Base-by-base conservation (phyloP, 2,888 invertebrate genomes). In the Cheilosia pagana region DNA sequence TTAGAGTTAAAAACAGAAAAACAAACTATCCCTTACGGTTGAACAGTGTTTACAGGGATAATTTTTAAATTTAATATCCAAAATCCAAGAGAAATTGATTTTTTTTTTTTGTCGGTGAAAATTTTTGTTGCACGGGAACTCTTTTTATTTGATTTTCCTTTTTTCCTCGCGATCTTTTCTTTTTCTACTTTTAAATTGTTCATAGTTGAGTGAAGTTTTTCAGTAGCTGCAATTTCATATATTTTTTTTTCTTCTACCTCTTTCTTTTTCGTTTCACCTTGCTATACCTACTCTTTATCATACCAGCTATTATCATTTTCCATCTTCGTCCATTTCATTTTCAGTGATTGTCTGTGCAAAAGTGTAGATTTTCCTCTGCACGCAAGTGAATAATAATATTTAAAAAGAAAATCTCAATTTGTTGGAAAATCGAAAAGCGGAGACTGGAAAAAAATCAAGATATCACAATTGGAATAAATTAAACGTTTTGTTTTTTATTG, bases 141-240 rank as follows among this genome's bases (percentile, higher is more conserved):
- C 62, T 63, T 45, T 62, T 65, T 65, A 50, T 43, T 59, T 50
- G 8, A 39, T 43, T 72, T 53, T 68, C 28, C 39, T 63, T 81
- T 79, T 81, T 16, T 60, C 62, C 45, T 67, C 74, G 68, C 65
- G 81, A 48, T 52, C 55, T 74, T 81, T 68, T 23, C 45, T 77
- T 72, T 50, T 60, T 63, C 28, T 43, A 50, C 53, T 53, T 72
- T 60, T 81, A 75, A 81, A 74, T 77, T 87, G 70, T 81, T 77
- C 87, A 85, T 86, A 87, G 81, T 87, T 83, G 77, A 77, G 83
- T 81, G 85, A 82, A 59, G 76, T 82, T 65, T 87, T 88, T 87
- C 87, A 86, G 85, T 88, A 62, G 52, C 59, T 78, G 75, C 70
- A 85, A 78, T 87, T 87, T 86, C 41, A 71, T 79, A 68, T 31